These are phyloP conservation scores for Hyperopisus bebe DNA, from an alignment of 2,113 vertebrate genomes.

Conservation along the genomic window DNA sequence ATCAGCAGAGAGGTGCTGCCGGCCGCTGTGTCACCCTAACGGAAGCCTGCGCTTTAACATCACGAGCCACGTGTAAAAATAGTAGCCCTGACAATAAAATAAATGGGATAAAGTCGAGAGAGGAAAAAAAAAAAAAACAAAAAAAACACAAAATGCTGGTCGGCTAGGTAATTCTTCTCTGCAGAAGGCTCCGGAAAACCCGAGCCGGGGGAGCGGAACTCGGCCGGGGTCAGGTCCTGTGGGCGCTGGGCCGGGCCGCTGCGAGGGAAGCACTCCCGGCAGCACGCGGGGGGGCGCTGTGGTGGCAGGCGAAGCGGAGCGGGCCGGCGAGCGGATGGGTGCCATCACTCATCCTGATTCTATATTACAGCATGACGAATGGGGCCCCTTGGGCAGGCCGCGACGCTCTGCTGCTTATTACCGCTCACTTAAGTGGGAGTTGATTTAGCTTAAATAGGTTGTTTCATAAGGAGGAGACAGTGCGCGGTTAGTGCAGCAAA, in stretches of 20 bases:
- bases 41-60: not conserved
- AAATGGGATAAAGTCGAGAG: not conserved
- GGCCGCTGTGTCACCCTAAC: not conserved
- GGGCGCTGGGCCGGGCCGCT: not conserved
- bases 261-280: not conserved
- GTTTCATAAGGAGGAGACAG: constrained; percentile 77
- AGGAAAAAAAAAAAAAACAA: not conserved
- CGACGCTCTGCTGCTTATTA: constrained; percentile 75
- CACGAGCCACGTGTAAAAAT: not conserved
- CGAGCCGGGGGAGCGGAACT: not conserved
- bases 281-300: not conserved
- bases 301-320: constrained; percentile 36
- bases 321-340: constrained; percentile 58
- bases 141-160: not conserved
- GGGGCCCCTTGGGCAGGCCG: constrained; percentile 74
- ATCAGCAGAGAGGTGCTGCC: not conserved
- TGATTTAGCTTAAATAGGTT: constrained; percentile 91
- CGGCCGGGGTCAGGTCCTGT: not conserved
- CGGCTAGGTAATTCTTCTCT: not conserved
- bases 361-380: constrained; percentile 89
- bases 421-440: constrained; percentile 83
- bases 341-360: constrained; percentile 87
- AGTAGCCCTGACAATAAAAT: not conserved
- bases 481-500: constrained; percentile 61
- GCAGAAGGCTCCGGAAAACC: not conserved